Conservation (phyloP, 1,140 invertebrate species). For the Steinernema feltiae region DNA sequence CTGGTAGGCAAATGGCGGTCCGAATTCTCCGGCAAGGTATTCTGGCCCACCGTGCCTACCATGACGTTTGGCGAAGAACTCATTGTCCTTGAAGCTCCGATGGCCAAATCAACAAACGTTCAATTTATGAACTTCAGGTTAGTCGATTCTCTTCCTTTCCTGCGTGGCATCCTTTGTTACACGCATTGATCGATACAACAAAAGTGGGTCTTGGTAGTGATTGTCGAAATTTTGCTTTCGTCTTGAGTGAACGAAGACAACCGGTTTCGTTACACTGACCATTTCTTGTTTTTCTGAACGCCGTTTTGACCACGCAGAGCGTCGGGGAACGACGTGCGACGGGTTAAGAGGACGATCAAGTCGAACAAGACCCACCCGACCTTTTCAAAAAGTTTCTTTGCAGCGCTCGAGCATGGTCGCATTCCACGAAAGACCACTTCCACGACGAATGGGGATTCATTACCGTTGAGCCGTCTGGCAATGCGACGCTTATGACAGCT, state of each 20-base stretch:
- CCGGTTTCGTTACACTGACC: slow-evolving; percentile 18
- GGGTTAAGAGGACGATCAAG: background rate
- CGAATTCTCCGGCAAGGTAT: slow-evolving; percentile 55
- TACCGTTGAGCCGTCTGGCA: slow-evolving; percentile 53
- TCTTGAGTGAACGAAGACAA: background rate
- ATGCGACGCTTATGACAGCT: slow-evolving; percentile 57
- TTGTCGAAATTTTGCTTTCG: slow-evolving; percentile 20
- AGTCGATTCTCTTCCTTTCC: slow-evolving; percentile 22
- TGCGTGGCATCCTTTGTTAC: background rate
- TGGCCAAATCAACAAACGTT: slow-evolving; percentile 50
- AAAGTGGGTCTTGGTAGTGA: slow-evolving; percentile 6
- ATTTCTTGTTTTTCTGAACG: slow-evolving; percentile 16
- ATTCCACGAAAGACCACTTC: slow-evolving; percentile 58
- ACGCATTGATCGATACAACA: slow-evolving; percentile 13
- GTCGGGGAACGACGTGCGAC: background rate
- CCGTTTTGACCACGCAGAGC: background rate
- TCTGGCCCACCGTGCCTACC: slow-evolving; percentile 57
- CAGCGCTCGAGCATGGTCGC: slow-evolving; percentile 56
- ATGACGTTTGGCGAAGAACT: slow-evolving; percentile 58
- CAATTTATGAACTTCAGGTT: slow-evolving; percentile 57
- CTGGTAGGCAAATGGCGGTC: slow-evolving; percentile 55
- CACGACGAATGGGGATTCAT: slow-evolving; percentile 58
- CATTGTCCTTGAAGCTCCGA: slow-evolving; percentile 50
- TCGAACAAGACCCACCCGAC: background rate
- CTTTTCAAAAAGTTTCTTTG: slow-evolving; percentile 23